A percentile compares a stretch with the other conserved stretches of the same genome.
Conservation (phyloP, 2,797 vertebrate genomes). For the Chromis chromis region DNA sequence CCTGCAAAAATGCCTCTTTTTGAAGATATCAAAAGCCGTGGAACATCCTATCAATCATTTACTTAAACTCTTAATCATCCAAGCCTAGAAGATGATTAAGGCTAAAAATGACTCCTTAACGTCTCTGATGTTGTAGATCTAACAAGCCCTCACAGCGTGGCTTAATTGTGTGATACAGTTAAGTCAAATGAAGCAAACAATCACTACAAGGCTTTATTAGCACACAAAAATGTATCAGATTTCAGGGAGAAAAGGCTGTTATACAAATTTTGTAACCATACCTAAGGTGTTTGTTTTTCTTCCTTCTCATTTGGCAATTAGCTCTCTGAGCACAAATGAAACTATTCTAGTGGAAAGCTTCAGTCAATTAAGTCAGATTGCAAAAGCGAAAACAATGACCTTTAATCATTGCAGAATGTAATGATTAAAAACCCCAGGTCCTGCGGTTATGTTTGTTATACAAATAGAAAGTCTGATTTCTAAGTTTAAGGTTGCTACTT, state of each 20-base stretch:
- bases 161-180: constrained; percentile 25
- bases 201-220: constrained; percentile 33
- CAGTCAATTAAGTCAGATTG: constrained; percentile 50
- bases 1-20: constrained; percentile 28
- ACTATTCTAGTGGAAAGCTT: constrained; percentile 46
- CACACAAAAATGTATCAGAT: constrained; percentile 21
- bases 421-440: constrained; percentile 31
- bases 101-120: constrained; percentile 36
- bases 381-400: constrained; percentile 51
- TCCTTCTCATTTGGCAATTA: constrained; percentile 52
- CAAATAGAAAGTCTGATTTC: constrained; percentile 11
- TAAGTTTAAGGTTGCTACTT: neutral
- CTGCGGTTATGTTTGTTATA: constrained; percentile 31
- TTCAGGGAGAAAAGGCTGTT: constrained; percentile 16
- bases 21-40: constrained; percentile 26
- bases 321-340: constrained; percentile 52
- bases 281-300: constrained; percentile 27
- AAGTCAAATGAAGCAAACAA: constrained; percentile 36
- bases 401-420: constrained; percentile 52
- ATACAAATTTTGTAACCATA: constrained; percentile 23
- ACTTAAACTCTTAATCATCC: constrained; percentile 53
- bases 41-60: constrained; percentile 50
- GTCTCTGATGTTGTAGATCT: constrained; percentile 28
- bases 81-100: constrained; percentile 43
- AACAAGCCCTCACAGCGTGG: constrained; percentile 8